These are phyloP conservation scores for Orchesella flavescens DNA, from an alignment of 2,888 invertebrate genomes.

Conservation along the genomic window DNA sequence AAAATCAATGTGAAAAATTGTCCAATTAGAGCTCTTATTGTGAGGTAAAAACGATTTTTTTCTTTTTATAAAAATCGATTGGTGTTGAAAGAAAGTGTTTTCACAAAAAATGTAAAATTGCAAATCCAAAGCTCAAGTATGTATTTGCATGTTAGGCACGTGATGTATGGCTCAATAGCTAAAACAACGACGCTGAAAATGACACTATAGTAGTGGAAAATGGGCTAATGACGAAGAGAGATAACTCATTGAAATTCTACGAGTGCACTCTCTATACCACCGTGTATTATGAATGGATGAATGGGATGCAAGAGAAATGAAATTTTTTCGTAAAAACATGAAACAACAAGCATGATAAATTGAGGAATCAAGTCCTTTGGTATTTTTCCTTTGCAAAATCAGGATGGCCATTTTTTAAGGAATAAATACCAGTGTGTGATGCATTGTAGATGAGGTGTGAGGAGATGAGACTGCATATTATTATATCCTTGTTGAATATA, in stretches of 20 bases:
- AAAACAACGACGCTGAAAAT: conserved; percentile 3
- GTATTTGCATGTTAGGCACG: background rate
- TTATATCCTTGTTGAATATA: too few species aligned
- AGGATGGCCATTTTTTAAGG: background rate
- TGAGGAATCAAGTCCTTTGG: conserved; percentile 29
- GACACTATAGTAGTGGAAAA: conserved; percentile 29
- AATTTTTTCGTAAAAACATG: conserved; percentile 36
- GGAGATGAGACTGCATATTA: background rate
- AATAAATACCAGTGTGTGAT: conserved; percentile 7
- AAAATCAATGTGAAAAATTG: conserved; percentile 5
- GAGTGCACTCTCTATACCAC: background rate
- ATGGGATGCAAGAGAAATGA: conserved; percentile 20
- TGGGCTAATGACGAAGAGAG: conserved; percentile 28
- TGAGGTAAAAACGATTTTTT: background rate
- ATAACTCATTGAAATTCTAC: conserved; percentile 44
- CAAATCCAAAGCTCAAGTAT: too few species aligned
- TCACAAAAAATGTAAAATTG: background rate
- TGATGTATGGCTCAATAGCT: background rate
- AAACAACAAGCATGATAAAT: conserved; percentile 40
- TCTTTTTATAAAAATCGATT: background rate
- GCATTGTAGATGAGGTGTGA: background rate
- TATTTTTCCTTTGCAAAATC: conserved; percentile 1
- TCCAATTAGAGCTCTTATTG: background rate
- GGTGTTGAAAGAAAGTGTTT: conserved; percentile 40
- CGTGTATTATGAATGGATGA: background rate